A percentile compares a stretch with the other conserved stretches of the same genome.
Conservation (phyloP, 2,113 vertebrate species). For the Zosterops hypoxanthus region DNA sequence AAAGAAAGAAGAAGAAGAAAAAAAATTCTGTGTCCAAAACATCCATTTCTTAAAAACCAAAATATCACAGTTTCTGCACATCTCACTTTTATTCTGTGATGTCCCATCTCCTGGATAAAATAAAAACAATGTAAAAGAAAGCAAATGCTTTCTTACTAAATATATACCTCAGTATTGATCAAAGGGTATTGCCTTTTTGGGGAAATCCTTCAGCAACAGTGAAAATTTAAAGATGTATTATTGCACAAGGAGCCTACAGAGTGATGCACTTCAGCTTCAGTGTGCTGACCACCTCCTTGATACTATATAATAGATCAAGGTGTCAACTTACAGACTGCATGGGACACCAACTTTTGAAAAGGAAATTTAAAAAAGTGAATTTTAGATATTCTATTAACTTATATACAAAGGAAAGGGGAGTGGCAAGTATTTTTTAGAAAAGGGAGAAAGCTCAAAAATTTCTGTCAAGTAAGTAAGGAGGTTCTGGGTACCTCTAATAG, state of each 20-base stretch:
- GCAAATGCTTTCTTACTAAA: conserved; percentile 22
- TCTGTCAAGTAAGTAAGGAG: conserved; percentile 38
- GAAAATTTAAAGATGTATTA: neutral
- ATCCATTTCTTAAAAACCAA: conserved; percentile 29
- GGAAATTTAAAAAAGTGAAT: neutral
- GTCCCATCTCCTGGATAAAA: conserved; percentile 49
- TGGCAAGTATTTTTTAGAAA: conserved; percentile 24
- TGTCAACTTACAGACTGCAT: conserved; percentile 3
- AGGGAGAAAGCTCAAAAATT: conserved; percentile 43
- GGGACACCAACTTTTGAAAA: conserved; percentile 9
- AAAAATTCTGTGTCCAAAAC: neutral
- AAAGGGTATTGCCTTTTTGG: neutral
- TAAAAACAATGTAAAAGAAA: conserved; percentile 49
- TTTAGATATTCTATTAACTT: conserved; percentile 31
- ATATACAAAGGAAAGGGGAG: conserved; percentile 23
- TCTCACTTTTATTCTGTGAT: conserved; percentile 39
- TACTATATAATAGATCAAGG: conserved; percentile 29
- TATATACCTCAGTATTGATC: neutral
- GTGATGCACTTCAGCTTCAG: conserved; percentile 30
- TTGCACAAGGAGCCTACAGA: conserved; percentile 1
- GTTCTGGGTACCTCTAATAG: conserved; percentile 63
- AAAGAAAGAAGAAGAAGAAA: neutral
- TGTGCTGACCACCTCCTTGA: neutral
- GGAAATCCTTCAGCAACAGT: conserved; percentile 21
- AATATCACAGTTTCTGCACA: conserved; percentile 36